These are phyloP conservation scores for Nemotelus nigrinus DNA, from an alignment of 2,888 invertebrate genomes.

Conservation along the genomic window DNA sequence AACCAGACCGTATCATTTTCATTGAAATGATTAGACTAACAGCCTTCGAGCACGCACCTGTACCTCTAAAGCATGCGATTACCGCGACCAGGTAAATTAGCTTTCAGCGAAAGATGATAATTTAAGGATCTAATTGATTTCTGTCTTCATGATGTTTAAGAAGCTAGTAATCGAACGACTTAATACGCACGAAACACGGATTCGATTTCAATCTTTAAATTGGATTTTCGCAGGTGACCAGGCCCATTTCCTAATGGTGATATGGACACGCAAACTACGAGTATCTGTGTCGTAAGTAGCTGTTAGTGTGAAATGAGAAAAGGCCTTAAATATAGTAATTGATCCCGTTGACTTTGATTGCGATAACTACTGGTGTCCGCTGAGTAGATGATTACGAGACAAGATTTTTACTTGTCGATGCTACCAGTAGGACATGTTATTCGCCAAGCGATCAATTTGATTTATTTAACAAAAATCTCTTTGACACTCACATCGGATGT, in stretches of 20 bases:
- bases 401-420: neutral
- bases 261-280: constrained; percentile 26
- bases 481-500: too few relatives aligned
- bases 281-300: neutral
- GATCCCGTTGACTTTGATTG: constrained; percentile 26
- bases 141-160: constrained; percentile 9
- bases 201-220: neutral
- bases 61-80: constrained; percentile 16
- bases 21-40: neutral
- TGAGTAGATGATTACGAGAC: neutral
- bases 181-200: constrained; percentile 33
- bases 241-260: neutral
- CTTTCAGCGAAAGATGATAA: constrained; percentile 28
- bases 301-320: constrained; percentile 37
- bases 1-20: neutral
- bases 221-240: constrained; percentile 20
- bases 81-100: neutral
- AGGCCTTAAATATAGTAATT: constrained; percentile 22
- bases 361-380: constrained; percentile 31
- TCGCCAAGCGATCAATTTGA: too few relatives aligned
- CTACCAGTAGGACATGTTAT: too few relatives aligned
- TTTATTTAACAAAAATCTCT: too few relatives aligned
- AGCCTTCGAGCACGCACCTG: constrained; percentile 5
- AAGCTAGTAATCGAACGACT: constrained; percentile 34
- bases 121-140: constrained; percentile 43